A percentile compares a stretch with the other conserved stretches of the same genome.
Evolutionary conservation across 2,888 invertebrate species (phyloP).

Genomic region (Cantharis nigra): DNA sequence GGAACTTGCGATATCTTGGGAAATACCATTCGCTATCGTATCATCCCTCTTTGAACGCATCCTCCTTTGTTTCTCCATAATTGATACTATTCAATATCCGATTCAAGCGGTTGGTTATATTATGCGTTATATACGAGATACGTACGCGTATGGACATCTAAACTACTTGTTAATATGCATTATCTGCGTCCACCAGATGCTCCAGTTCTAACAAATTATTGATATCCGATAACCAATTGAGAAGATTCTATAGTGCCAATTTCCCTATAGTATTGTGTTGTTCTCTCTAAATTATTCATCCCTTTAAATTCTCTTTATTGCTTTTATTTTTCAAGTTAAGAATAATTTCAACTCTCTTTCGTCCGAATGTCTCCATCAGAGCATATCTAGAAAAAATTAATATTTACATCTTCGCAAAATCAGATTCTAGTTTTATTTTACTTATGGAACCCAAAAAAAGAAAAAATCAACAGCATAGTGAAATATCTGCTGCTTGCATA

Average conservation of each 20-base stretch:
- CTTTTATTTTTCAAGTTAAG: background rate
- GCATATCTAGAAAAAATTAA: background rate
- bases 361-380: background rate
- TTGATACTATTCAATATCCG: constrained; percentile 40
- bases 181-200: constrained; percentile 19
- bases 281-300: background rate
- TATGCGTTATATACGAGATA: constrained; percentile 10
- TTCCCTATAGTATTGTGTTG: constrained; percentile 2
- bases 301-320: background rate
- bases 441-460: background rate
- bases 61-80: constrained; percentile 43
- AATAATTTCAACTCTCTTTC: background rate
- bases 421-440: background rate
- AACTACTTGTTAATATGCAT: constrained; percentile 22
- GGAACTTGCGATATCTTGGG: constrained; percentile 41
- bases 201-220: constrained; percentile 18
- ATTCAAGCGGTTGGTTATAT: constrained; percentile 17
- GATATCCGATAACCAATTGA: constrained; percentile 10
- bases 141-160: constrained; percentile 6
- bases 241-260: constrained; percentile 2
- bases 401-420: background rate
- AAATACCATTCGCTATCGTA: constrained; percentile 28
- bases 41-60: constrained; percentile 36
- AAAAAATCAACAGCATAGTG: background rate
- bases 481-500: background rate